These are phyloP conservation scores for Enchytraeus crypticus DNA, from an alignment of 2,888 invertebrate genomes.

Conservation along the genomic window DNA sequence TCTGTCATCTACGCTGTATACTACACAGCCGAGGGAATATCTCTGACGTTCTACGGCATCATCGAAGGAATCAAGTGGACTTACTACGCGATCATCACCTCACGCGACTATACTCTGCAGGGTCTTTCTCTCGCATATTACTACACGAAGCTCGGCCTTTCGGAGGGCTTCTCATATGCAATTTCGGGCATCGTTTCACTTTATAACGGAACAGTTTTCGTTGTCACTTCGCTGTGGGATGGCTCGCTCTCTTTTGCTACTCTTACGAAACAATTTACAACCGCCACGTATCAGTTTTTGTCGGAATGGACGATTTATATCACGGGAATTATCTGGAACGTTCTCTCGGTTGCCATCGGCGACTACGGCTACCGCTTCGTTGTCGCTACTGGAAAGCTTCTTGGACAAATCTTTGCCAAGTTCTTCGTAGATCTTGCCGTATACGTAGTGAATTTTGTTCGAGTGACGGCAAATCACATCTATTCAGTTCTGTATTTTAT, in stretches of 20 bases:
- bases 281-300: not conserved
- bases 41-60: conserved; percentile 1
- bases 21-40: not conserved
- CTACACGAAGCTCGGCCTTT: not conserved
- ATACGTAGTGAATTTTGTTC: conserved; percentile 18
- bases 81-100: not conserved
- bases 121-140: not conserved
- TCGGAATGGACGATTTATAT: conserved; percentile 7
- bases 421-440: conserved; percentile 21
- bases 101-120: conserved; percentile 1
- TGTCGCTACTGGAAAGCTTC: not conserved
- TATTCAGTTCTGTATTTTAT: conserved; percentile 22
- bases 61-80: not conserved
- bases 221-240: not conserved
- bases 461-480: conserved; percentile 11
- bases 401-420: conserved; percentile 18
- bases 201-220: not conserved
- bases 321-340: not conserved
- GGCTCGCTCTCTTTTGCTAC: not conserved
- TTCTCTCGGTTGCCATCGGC: conserved; percentile 17
- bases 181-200: not conserved
- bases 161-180: not conserved
- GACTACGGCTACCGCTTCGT: conserved; percentile 16
- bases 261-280: not conserved
- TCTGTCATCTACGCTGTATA: not conserved